Base-by-base conservation (phyloP, 2,888 invertebrate genomes). In the Drosophila nr. fundita region DNA sequence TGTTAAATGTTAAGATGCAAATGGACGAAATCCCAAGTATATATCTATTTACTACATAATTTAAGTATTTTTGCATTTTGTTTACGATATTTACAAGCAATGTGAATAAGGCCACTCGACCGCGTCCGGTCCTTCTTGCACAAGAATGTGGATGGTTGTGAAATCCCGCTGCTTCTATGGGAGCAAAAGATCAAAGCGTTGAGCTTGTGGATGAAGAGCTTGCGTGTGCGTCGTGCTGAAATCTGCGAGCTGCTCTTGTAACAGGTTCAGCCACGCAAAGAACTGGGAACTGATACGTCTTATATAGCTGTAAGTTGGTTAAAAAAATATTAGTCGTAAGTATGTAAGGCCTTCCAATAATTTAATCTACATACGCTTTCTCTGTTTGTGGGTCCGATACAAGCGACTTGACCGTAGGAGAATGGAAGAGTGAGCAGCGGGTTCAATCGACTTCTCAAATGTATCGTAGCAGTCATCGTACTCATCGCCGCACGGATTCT, bases 101-200 rank as follows among this genome's bases (percentile, higher is more conserved):
- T 32, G 32, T 4, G 32, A 32, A 32, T 32, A 32, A 32, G 32
- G 32, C 32, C 32, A 32, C 11, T 32, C 1, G 89, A 89, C 21
- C 92, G 92, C 69, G 94, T 95, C 36, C 93, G 94, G 80, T 94
- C 94, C 13, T 92, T 95, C 4, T 69, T 93, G 0, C 91, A 93
- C 49, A 83, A 87, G 13, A 79, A 88, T 4, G 62, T 92, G 0
- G 68, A 80, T 21, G 73, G 92, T 13, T 84, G 84, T 2, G 81
- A 91, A 42, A 80, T 93, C 45, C 93, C 94, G 0, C 80, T 94
- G 13, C 77, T 92, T n/a, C 87, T 94, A 52, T 94, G 95, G 68
- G 93, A 96, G 10, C 94, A 94, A 2, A 94, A 58, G 94, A 94
- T 55, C 94, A 95, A 68, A 94, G 94, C 38, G 90, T 97, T 30